Evolutionary conservation across 2,113 vertebrate species (phyloP), one percentile per base, ranked within the genome.

Genomic region (Saccopteryx bilineata): DNA sequence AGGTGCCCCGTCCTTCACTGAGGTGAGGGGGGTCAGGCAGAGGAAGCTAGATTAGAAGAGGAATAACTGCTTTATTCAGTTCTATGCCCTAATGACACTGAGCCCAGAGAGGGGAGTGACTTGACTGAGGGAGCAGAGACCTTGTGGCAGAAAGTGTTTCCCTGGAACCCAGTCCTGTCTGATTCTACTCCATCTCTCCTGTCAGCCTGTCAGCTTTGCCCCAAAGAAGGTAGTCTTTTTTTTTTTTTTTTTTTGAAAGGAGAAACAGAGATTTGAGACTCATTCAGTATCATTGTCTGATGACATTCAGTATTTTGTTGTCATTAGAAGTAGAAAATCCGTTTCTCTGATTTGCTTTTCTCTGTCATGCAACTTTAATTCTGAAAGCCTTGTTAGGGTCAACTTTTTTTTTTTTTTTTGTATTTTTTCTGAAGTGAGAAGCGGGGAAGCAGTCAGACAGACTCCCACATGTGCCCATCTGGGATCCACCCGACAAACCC

Each of bases 281-380:
- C 6, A 12, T 78, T 83, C 60, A 80, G 14, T 19, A 58, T 4
- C 23, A 11, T 26, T 60, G 5, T 76, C 91, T 91, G 66, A 60
- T 31, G 66, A 17, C 50, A 96, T 19, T 82, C 21, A 26, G 28
- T 21, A 39, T 78, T 96, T 93, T 92, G 81, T 58, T 87, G 23
- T 52, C 5, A 76, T 90, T 95, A 97, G 86, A 7, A 96, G 75
- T 95, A 97, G 86, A 7, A 96, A 79, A 95, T 63, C 2, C 85
- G 87, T 95, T 97, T 95, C 56, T 33, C 69, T 93, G 12, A n/a
- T 52, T 91, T 33, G 76, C 23, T 91, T 97, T 56, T 90, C 69
- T 96, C 72, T 8, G 81, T 1, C 31, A 93, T 69, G 56, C 87
- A 92, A 71, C 48, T 63, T 96, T 95, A 93, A 79, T 92, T 69